These are phyloP conservation scores for Cephonodes hylas DNA, from an alignment of 2,888 invertebrate genomes.

Conservation along the genomic window DNA sequence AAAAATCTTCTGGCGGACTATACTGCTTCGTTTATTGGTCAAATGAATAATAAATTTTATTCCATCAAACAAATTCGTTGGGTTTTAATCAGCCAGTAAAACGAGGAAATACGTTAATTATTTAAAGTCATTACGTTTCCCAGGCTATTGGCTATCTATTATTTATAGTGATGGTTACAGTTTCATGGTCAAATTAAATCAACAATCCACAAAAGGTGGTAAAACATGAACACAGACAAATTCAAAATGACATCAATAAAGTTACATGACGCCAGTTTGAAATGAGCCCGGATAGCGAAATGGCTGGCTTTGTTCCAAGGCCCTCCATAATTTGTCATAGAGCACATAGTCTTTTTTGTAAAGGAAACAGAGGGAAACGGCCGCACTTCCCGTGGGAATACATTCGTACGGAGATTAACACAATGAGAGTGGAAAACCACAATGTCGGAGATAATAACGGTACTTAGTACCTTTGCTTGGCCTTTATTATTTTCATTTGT, in stretches of 20 bases:
- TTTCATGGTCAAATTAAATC: no score
- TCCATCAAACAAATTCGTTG: no score
- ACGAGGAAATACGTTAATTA: no score
- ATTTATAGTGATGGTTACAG: no score
- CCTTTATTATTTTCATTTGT: constrained; percentile 8
- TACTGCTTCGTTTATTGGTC: no score
- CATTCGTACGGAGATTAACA: constrained; percentile 16
- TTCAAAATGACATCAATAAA: background rate
- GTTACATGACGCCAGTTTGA: background rate
- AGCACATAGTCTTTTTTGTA: constrained; percentile 9
- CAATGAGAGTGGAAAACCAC: constrained; percentile 21
- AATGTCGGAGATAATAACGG: constrained; percentile 12
- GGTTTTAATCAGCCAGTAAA: no score
- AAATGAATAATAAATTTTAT: no score
- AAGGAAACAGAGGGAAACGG: constrained; percentile 11
- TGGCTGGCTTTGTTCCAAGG: background rate
- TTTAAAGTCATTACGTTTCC: no score
- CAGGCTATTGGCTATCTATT: no score
- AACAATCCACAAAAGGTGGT: no score
- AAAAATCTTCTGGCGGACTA: no score
- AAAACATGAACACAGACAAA: no score
- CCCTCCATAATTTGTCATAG: constrained; percentile 5
- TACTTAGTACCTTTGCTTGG: constrained; percentile 3
- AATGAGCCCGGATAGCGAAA: background rate
- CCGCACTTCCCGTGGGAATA: background rate